These are phyloP conservation scores for Piliocolobus tephrosceles DNA, from an alignment of 2,113 vertebrate genomes.

Conservation along the genomic window DNA sequence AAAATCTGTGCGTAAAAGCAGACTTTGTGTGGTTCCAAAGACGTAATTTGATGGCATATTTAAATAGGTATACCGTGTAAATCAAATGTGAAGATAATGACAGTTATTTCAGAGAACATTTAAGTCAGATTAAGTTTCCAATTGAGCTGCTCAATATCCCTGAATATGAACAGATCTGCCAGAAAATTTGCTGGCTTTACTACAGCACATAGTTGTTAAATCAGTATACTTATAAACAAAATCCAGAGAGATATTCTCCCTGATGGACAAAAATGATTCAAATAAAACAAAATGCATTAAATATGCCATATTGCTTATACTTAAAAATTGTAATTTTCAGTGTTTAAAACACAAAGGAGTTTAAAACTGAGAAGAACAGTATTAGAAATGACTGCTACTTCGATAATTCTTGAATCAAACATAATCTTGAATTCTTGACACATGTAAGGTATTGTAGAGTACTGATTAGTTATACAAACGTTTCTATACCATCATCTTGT, in stretches of 20 bases:
- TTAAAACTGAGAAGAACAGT: not conserved
- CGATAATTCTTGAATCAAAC: not conserved
- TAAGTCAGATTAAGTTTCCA: conserved; percentile 60
- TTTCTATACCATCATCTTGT: not conserved
- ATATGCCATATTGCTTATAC: not conserved
- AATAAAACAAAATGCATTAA: not conserved
- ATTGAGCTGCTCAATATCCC: not conserved
- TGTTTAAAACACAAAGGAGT: not conserved
- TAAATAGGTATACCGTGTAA: conserved; percentile 42
- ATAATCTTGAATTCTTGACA: not conserved
- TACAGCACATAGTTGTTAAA: not conserved
- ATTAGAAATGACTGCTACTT: not conserved
- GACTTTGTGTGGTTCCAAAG: not conserved
- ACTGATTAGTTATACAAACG: not conserved
- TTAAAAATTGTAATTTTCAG: not conserved
- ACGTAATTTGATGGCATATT: conserved; percentile 41
- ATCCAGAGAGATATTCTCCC: not conserved
- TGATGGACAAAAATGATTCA: not conserved
- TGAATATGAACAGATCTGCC: not conserved
- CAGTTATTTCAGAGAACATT: conserved; percentile 56
- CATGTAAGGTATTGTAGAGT: not conserved
- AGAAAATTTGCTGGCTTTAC: not conserved
- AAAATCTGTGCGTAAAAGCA: conserved; percentile 4
- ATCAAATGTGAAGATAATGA: conserved; percentile 58
- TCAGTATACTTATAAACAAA: not conserved